Evolutionary conservation across 2,113 vertebrate genomes (phyloP), one percentile per base, ranked within the genome.

Genomic region (Montifringilla adamsi): DNA sequence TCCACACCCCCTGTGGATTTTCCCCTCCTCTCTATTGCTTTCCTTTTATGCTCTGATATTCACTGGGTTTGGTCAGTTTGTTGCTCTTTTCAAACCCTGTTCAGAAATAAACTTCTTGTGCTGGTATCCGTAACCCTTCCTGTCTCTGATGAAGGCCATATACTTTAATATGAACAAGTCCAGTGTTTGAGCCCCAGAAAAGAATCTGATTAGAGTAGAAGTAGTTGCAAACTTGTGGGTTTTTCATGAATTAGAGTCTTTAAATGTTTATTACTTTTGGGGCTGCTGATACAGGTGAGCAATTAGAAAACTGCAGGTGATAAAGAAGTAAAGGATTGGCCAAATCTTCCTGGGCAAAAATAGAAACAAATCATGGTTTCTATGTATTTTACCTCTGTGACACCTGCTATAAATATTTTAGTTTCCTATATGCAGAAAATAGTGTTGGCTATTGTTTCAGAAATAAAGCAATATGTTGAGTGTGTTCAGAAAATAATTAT

Each of bases 121-220:
- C 3, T 22, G 15, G 3, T 28, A 24, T 66, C 31, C 39, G 21
- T 66, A 53, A 86, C 6, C 16, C 27, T 68, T 37, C 18, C 35
- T 80, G 12, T 43, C 18, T 20, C 23, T 76, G 27, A 67, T n/a
- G 76, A 60, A 33, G 1, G 2, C 15, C 6, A 9, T 43, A 18
- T 1, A 1, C 12, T 75, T 75, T 0, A 4, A 13, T 33, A 27
- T 9, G 30, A 79, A 46, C 4, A 43, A 50, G 7, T 5, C 4
- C 35, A 31, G 8, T 46, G 2, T 52, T 49, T 64, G 14, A 70
- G 23, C 10, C 15, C 2, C 27, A 72, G 20, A 86, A 26, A 35
- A 43, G 15, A 43, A 33, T 23, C 6, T 4, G 50, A 24, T 11
- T 6, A 37, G 9, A 63, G 11, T 4, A 43, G 49, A 44, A 89